Base-by-base conservation (phyloP, 2,113 vertebrate genomes). In the Nothobranchius kuhntae region DNA sequence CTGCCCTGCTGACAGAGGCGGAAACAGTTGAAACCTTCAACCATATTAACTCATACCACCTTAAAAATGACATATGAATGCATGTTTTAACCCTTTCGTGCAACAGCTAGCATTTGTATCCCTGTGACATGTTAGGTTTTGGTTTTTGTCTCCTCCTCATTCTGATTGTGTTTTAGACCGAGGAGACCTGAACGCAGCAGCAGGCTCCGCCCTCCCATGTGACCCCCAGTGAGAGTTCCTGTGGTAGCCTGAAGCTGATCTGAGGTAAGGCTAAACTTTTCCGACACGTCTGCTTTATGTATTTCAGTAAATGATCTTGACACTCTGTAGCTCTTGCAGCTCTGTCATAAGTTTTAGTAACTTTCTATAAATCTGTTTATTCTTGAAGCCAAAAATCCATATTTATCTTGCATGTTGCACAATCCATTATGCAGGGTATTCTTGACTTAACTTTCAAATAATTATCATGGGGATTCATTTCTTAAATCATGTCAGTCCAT, bases 241-340 rank as follows among this genome's bases (percentile, higher is more conserved):
- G 45, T 21, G 2, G 24, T 14, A 2, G 13, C 12, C 24, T 30
- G 13, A 44, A 15, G 13, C 8, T 2, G 10, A 0, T 1, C 17
- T 17, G 35, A 79, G 79, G 79, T 85, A 74, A 73, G 59, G 2
- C 3, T 9, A 53, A 45, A 9, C 7, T 70, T 73, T 38, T 50
- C 3, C 8, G 0, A 7, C 60, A 55, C 14, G 3, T 30, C n/a
- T 13, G 44, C 3, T 45, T 40, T 40, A 7, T 1, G 38, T 40
- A 7, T 40, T 30, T 30, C 3, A 30, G 30, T 30, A 30, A 30
- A 4, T 30, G 30, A 30, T 30, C 30, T 30, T 30, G 30, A 30
- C 30, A 30, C 30, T 30, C 30, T 30, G 30, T 4, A 30, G 3
- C 30, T 30, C 30, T 30, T 30, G 30, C 30, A 30, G 30, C 30